Conservation (phyloP, 2,113 vertebrate genomes). For the Euleptes europaea region DNA sequence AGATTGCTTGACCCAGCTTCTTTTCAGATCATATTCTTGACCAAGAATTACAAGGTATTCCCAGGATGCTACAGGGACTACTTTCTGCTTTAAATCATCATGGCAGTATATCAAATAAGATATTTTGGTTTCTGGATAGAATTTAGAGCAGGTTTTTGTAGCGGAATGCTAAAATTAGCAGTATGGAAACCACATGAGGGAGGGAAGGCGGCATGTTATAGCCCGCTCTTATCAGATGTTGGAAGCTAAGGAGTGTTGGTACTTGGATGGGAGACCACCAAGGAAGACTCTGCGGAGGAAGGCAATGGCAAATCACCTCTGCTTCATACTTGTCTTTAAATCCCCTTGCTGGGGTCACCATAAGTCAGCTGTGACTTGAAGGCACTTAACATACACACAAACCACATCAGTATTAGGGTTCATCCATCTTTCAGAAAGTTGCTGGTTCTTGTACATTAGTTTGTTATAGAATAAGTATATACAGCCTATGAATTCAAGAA, state of each 20-base stretch:
- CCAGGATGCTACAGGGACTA: neutral
- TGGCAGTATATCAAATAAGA: neutral
- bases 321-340: too few relatives aligned
- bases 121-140: neutral
- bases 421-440: neutral
- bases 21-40: slow-evolving; percentile 17
- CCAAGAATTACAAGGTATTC: neutral
- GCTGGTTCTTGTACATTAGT: accelerated
- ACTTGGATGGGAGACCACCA: too few relatives aligned
- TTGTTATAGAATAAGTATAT: neutral
- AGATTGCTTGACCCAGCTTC: neutral
- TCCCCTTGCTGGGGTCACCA: too few relatives aligned
- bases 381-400: too few relatives aligned
- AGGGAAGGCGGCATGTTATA: too few relatives aligned
- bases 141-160: neutral
- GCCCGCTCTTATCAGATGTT: neutral
- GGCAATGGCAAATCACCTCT: too few relatives aligned
- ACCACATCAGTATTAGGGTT: neutral
- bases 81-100: neutral
- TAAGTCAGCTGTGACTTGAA: too few relatives aligned
- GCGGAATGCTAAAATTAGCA: neutral
- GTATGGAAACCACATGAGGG: neutral
- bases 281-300: too few relatives aligned
- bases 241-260: too few relatives aligned
- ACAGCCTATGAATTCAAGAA: neutral